Conservation (phyloP, 2,797 vertebrate genomes). For the Bryconaethiops microstoma region DNA sequence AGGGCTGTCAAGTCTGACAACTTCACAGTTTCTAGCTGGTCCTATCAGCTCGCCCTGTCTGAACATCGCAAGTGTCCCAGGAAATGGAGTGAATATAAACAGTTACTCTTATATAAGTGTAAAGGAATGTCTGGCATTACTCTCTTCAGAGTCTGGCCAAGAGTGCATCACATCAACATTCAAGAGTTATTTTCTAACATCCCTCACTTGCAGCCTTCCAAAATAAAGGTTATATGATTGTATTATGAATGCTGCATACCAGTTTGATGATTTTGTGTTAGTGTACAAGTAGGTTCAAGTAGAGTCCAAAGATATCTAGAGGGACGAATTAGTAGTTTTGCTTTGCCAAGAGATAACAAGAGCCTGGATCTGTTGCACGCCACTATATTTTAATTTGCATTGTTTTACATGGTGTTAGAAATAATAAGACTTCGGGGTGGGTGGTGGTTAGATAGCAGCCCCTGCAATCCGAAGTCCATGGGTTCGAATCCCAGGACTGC, state of each 20-base stretch:
- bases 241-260: neutral
- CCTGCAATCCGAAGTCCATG: too few relatives aligned
- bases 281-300: neutral
- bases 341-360: too few relatives aligned
- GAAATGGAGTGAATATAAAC: conserved; percentile 67
- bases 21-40: conserved; percentile 41
- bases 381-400: neutral
- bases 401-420: neutral
- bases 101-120: conserved; percentile 62
- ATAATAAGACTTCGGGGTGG: neutral
- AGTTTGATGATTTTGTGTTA: neutral
- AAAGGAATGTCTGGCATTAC: conserved; percentile 63
- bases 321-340: neutral
- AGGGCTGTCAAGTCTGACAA: conserved; percentile 36
- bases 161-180: neutral
- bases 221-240: neutral
- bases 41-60: conserved; percentile 33
- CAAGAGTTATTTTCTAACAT: neutral
- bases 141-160: conserved; percentile 46
- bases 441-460: too few relatives aligned
- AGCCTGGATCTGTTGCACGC: too few relatives aligned
- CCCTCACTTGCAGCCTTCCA: neutral
- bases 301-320: neutral
- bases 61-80: conserved; percentile 49
- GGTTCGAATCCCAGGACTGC: too few relatives aligned